Conservation (phyloP, 2,888 invertebrate genomes). For the Eupithecia dodoneata region DNA sequence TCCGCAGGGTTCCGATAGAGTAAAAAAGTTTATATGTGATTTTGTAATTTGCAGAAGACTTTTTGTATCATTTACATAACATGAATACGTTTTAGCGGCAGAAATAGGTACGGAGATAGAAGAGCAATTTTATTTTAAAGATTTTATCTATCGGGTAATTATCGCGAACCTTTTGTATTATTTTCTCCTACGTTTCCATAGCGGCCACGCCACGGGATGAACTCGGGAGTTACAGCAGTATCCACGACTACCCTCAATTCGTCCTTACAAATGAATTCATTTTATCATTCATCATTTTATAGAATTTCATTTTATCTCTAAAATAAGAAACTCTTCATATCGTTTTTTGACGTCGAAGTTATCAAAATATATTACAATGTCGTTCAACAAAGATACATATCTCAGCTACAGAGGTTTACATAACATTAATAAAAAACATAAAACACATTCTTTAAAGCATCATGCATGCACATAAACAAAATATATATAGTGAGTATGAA, state of each 20-base stretch:
- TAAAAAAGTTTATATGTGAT: not conserved
- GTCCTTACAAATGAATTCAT: too few species aligned
- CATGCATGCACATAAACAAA: constrained; percentile 37
- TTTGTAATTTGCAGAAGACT: not conserved
- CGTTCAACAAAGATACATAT: not conserved
- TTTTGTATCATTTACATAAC: not conserved
- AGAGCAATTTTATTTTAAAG: too few species aligned
- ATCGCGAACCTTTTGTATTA: too few species aligned
- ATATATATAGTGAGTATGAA: constrained; percentile 34
- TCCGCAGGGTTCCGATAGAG: not conserved
- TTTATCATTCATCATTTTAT: too few species aligned
- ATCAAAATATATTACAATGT: not conserved
- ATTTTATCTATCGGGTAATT: too few species aligned
- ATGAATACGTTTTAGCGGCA: not conserved
- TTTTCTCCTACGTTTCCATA: too few species aligned
- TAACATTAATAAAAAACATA: constrained; percentile 9
- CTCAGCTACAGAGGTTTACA: not conserved
- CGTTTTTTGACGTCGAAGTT: not conserved
- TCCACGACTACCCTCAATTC: too few species aligned
- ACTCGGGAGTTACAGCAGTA: too few species aligned
- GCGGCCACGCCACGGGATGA: too few species aligned
- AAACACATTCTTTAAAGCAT: constrained; percentile 29
- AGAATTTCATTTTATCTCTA: not conserved
- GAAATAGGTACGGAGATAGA: not conserved
- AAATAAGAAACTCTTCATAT: not conserved